phyloP scores from a whole-genome alignment of 2,888 invertebrate species.

The Cataglyphis albicans region DNA sequence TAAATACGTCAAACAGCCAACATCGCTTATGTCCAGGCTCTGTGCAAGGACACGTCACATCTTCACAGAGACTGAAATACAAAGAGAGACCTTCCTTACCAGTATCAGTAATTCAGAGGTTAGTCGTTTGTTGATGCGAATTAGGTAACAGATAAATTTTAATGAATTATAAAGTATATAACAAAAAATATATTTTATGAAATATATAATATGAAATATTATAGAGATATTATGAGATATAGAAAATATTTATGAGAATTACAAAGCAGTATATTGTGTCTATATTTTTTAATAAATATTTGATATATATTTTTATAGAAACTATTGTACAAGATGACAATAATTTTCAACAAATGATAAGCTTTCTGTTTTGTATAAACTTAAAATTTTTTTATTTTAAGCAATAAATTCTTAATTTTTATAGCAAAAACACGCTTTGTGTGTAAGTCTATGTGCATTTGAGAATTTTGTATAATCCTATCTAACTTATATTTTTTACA shows the following conservation, averaged over 20 bases:
- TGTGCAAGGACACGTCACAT: slow-evolving; percentile 83
- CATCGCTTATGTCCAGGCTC: slow-evolving; percentile 85
- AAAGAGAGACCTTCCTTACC: slow-evolving; percentile 88
- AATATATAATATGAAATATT: too few relatives aligned
- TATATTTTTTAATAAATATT: slow-evolving; percentile 15
- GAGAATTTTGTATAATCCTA: slow-evolving; percentile 42
- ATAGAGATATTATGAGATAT: too few relatives aligned
- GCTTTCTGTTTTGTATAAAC: background rate
- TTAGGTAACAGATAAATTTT: background rate
- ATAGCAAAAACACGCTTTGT: background rate
- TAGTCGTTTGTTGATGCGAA: slow-evolving; percentile 79
- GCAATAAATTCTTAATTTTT: slow-evolving; percentile 31
- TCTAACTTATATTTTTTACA: slow-evolving; percentile 47
- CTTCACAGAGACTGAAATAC: slow-evolving; percentile 89
- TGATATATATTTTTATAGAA: background rate
- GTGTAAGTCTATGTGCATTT: slow-evolving; percentile 38
- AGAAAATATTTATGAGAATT: background rate
- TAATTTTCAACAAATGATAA: background rate
- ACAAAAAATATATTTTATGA: background rate
- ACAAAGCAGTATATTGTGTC: background rate
- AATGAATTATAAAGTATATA: background rate
- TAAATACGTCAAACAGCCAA: slow-evolving; percentile 82
- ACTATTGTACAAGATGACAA: background rate
- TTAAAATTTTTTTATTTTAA: slow-evolving; percentile 9
- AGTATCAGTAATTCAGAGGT: slow-evolving; percentile 85